A percentile compares a stretch with the other conserved stretches of the same genome.
Conservation (phyloP, 2,113 vertebrate species). For the human (Homo sapiens) region GRCh38 chr2:230225001-230225500, state of each 20-base stretch:
- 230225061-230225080: neutral
- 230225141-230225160: neutral
- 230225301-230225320: neutral
- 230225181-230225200: neutral
- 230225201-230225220: neutral
- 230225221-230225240: neutral
- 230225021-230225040: neutral
- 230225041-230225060: no score
- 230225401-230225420: no score
- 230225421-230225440: neutral
- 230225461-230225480: neutral
- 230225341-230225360: neutral
- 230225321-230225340: rapidly evolving
- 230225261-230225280: neutral
- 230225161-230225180: neutral
- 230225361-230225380: neutral
- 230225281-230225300: neutral
- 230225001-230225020: neutral
- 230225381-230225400: neutral
- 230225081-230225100: no score
- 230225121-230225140: neutral
- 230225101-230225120: neutral
- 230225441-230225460: neutral
- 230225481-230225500: neutral
- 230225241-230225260: neutral